Percentiles rank a stretch among this genome's conserved stretches.
Conservation (phyloP, 2,113 vertebrate genomes). For the Henicopernis longicauda region DNA sequence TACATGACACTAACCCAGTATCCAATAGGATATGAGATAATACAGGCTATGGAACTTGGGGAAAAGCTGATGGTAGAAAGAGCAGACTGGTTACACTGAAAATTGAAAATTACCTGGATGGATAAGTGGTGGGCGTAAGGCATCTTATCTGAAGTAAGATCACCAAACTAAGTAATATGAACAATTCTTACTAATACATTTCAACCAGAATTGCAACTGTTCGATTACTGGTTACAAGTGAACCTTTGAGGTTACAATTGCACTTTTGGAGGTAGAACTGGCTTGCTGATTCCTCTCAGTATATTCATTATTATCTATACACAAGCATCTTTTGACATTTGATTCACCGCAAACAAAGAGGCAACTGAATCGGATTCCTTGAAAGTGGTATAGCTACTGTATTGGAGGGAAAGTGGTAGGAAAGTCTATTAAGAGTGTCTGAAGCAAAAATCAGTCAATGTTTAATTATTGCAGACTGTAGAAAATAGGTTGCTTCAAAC, state of each 20-base stretch:
- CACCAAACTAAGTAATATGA: background rate
- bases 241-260: background rate
- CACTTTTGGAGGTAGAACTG: background rate
- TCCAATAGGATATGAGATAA: background rate
- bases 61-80: background rate
- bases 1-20: background rate
- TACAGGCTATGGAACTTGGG: background rate
- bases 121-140: background rate
- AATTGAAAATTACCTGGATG: background rate
- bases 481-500: background rate
- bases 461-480: background rate
- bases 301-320: background rate
- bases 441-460: background rate
- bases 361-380: background rate
- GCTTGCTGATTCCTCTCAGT: background rate
- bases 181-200: background rate
- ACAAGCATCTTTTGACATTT: background rate
- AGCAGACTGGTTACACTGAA: background rate
- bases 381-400: background rate
- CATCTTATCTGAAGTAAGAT: background rate
- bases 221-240: background rate
- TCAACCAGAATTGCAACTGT: background rate
- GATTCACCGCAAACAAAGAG: background rate
- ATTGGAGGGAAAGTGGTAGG: background rate
- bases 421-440: background rate